Base-by-base conservation (phyloP, 1,140 invertebrate genomes). In the Akabosia matsudoensis region DNA sequence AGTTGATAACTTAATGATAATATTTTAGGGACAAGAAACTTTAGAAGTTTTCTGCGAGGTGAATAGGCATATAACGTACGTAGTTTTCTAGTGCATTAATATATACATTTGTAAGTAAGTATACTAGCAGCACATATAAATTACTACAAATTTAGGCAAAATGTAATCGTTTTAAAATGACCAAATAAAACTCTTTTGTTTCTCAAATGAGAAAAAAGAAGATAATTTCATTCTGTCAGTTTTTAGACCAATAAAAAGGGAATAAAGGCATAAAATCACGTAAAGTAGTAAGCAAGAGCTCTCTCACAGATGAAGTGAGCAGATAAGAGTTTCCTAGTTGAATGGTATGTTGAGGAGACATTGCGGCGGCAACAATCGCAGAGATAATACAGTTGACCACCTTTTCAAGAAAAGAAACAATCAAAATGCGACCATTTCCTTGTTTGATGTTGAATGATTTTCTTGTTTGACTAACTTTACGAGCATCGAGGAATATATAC, bases 391-490 rank as follows among this genome's bases (percentile, higher is more conserved):
- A 61, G 54, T 61, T 61, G 54, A 61, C 54, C 54, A 61, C 54
- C 24, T 45, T 45, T 45, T 45, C 7, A 10, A 7, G 24, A 61
- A 61, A 61, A 10, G 24, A 61, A 61, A 61, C 54, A 61, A 61
- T 61, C 14, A 61, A 61, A 61, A 10, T 61, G 54, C n/a, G 54
- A 61, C 54, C 54, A 61, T 61, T 61, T 61, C 54, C 54, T 61
- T 61, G 54, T 61, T 16, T n/a, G 54, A 24, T n/a, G 54, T 61
- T 61, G 54, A 61, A 61, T 61, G 54, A 61, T 61, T 61, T 61
- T 61, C 54, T 61, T 61, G 54, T 61, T 61, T 61, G 54, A 22
- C 54, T 61, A 61, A 61, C 54, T 61, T 61, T 61, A 61, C 54
- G 54, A 61, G 54, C 54, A 16, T 45, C 18, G 18, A 45, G 18